Conservation (phyloP, 2,888 invertebrate species). For the Tetranychus truncatus region DNA sequence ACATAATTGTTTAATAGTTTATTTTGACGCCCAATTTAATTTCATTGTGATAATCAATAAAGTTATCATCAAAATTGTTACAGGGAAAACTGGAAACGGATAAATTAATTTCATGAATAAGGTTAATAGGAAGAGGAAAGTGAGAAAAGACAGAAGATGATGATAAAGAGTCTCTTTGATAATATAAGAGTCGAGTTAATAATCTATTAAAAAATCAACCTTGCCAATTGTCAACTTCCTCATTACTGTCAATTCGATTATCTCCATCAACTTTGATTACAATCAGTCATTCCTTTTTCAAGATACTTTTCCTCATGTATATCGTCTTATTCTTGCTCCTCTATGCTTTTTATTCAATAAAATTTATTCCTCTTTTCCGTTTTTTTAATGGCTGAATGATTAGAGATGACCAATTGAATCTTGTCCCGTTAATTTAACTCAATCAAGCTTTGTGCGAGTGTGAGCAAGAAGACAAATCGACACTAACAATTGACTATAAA, state of each 20-base stretch:
- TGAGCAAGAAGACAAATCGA: neutral
- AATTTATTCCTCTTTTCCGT: neutral
- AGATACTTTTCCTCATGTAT: too few species aligned
- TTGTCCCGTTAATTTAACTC: neutral
- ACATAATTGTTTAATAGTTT: conserved; percentile 14
- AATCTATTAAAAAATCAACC: conserved; percentile 4
- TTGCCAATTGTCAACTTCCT: conserved; percentile 17
- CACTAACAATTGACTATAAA: too few species aligned
- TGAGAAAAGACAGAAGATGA: neutral
- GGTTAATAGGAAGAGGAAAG: neutral
- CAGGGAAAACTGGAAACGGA: neutral
- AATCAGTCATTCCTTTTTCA: too few species aligned
- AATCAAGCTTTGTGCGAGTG: neutral
- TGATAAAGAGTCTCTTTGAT: neutral
- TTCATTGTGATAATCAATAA: neutral
- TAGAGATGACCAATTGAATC: neutral
- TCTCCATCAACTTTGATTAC: neutral
- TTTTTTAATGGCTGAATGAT: neutral
- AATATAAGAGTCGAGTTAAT: neutral
- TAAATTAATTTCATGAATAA: neutral
- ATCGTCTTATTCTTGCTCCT: too few species aligned
- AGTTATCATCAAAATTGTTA: neutral
- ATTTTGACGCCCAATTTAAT: conserved; percentile 1
- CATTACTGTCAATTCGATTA: conserved; percentile 14
- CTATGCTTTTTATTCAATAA: neutral